Evolutionary conservation across 2,113 vertebrate species (phyloP).

Genomic region (Osmerus mordax): DNA sequence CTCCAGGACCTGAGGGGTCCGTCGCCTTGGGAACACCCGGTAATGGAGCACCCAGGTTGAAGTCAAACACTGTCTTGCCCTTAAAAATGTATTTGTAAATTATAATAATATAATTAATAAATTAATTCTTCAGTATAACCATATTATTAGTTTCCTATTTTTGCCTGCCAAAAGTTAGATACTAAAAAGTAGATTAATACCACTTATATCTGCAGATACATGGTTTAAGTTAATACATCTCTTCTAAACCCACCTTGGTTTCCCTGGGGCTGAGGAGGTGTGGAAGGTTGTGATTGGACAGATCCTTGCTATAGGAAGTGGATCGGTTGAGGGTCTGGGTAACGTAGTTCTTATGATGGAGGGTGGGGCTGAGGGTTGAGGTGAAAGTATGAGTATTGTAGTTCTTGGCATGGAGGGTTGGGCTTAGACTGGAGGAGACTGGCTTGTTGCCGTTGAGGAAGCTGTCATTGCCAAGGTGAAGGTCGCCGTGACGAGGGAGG

Average conservation of each 20-base stretch:
- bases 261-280: conserved; percentile 98
- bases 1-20: conserved; percentile 72
- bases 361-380: conserved; percentile 85
- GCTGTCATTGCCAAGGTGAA: conserved; percentile 83
- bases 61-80: conserved; percentile 92
- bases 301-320: conserved; percentile 86
- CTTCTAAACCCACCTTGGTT: conserved; percentile 58
- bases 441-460: conserved; percentile 92
- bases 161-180: too few species aligned
- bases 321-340: conserved; percentile 84
- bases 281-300: conserved; percentile 91
- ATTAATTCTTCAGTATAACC: background rate
- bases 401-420: conserved; percentile 85
- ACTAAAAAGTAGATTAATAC: too few species aligned
- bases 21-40: conserved; percentile 56
- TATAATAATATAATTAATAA: background rate
- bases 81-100: background rate
- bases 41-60: conserved; percentile 75
- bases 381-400: conserved; percentile 62
- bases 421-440: conserved; percentile 82
- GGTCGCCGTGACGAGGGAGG: conserved; percentile 87
- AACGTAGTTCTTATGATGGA: conserved; percentile 83
- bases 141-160: too few species aligned
- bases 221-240: too few species aligned
- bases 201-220: too few species aligned